phyloP scores from a whole-genome alignment of 2,888 invertebrate genomes.

The Xestia sexstrigata region DNA sequence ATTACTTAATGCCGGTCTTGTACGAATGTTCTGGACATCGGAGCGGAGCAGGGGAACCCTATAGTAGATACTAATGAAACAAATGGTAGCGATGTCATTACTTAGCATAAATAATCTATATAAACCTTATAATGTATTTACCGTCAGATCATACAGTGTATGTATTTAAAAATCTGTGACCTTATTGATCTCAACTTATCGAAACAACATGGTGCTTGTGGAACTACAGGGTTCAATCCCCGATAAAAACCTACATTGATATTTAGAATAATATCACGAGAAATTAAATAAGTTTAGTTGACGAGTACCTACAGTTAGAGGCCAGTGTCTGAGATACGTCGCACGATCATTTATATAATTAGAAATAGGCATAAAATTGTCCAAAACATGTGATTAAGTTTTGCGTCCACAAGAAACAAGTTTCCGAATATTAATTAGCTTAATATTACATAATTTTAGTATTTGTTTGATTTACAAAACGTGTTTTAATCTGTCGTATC shows the following conservation, averaged over 20 bases:
- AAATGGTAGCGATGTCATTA: slow-evolving; percentile 53
- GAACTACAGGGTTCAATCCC: slow-evolving; percentile 58
- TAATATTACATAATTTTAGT: slow-evolving; percentile 41
- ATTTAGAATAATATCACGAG: slow-evolving; percentile 72
- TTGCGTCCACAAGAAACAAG: slow-evolving; percentile 15
- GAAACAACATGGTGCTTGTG: slow-evolving; percentile 50
- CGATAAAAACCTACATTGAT: slow-evolving; percentile 65
- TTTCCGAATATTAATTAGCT: slow-evolving; percentile 24
- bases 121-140: slow-evolving; percentile 59
- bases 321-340: slow-evolving; percentile 57
- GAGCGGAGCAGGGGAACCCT: slow-evolving; percentile 65
- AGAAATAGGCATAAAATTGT: slow-evolving; percentile 20
- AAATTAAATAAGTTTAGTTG: slow-evolving; percentile 65
- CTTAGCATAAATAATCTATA: slow-evolving; percentile 64
- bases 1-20: slow-evolving; percentile 65
- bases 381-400: slow-evolving; percentile 49
- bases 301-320: slow-evolving; percentile 58
- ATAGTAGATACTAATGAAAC: slow-evolving; percentile 54
- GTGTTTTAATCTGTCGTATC: slow-evolving; percentile 34
- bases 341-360: slow-evolving; percentile 8
- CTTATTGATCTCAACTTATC: slow-evolving; percentile 43
- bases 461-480: slow-evolving; percentile 41
- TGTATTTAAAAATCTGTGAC: slow-evolving; percentile 60
- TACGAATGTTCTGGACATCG: slow-evolving; percentile 70
- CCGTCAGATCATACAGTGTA: slow-evolving; percentile 63